Evolutionary conservation across 92 coral and sea anemone genomes (phyloP).

Genomic region (Epizoanthus scotinus): DNA sequence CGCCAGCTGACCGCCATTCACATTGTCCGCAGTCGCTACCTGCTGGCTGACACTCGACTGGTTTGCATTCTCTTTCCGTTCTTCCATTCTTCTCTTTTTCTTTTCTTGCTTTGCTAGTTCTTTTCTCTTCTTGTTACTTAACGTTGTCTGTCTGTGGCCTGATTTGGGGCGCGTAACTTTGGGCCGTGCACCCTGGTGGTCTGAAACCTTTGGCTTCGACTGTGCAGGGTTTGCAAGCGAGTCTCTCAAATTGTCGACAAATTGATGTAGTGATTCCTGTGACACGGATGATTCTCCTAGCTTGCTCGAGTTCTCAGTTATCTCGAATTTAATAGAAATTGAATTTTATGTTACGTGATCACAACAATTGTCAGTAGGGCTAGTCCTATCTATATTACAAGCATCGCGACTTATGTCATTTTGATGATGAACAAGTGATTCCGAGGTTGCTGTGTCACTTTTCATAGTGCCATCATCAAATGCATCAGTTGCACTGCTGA

Average conservation of each 20-base stretch:
- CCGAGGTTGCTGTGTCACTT: not conserved
- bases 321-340: not conserved
- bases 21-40: constrained; percentile 12
- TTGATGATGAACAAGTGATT: not conserved
- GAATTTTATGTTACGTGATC: not conserved
- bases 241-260: constrained; percentile 37
- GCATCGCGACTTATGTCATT: not conserved
- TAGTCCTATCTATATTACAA: not conserved
- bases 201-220: not conserved
- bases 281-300: not conserved
- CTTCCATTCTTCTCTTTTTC: constrained; percentile 84
- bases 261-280: constrained; percentile 10
- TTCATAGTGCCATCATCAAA: not conserved
- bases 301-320: not conserved
- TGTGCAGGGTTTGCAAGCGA: not conserved
- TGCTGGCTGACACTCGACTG: constrained; percentile 2
- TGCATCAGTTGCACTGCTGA: not conserved
- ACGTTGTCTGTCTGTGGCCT: constrained; percentile 32
- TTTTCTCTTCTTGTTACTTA: constrained; percentile 88
- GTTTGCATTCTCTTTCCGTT: constrained; percentile 61
- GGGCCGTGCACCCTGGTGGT: constrained; percentile 74
- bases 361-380: not conserved
- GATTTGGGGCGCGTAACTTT: constrained; percentile 56
- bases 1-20: constrained; percentile 6
- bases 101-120: constrained; percentile 93